Evolutionary conservation across 2,888 invertebrate species (phyloP), one percentile per base, ranked within the genome.

Genomic region (Drosophila conformis): DNA sequence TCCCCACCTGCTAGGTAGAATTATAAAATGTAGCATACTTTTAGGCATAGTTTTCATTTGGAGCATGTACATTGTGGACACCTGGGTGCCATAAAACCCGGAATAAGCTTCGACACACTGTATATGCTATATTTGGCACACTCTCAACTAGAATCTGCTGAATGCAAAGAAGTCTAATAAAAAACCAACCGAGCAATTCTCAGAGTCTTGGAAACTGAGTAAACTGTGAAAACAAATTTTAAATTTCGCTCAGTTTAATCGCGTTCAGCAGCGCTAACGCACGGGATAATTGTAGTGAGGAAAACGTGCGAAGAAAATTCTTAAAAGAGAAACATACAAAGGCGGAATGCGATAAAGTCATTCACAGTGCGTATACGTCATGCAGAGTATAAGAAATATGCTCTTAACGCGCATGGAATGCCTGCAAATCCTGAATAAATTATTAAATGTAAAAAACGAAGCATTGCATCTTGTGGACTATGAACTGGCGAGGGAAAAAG

Each of bases 351-450:
- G 35, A 27, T 25, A 15, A 66, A 56, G 7, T n/a, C 33, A 5
- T n/a, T 15, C 4, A 62, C 42, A 31, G 38, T 56, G 57, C 74
- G 64, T 68, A 68, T 71, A 80, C 75, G 64, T 60, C 53, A 77
- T n/a, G 51, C 31, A 51, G 65, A 73, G 82, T 78, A 81, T 75
- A 75, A 67, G 64, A 65, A 82, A 80, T 61, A 79, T 80, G 73
- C 67, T 90, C 18, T 69, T 91, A 40, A 83, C 62, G 13, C 80
- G 48, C 8, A n/a, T 36, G 0, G 87, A 91, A 52, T 91, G 90
- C 59, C 53, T 68, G 29, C 46, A 64, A 60, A 92, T 91, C 33
- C 71, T 91, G 27, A 36, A 54, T 48, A 88, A 80, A 33, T 31
- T 62, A 0, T 48, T 81, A 1, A 56, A 58, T 11, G 18, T 27